Conservation (phyloP, 2,797 vertebrate species). For the Xenops minutus region DNA sequence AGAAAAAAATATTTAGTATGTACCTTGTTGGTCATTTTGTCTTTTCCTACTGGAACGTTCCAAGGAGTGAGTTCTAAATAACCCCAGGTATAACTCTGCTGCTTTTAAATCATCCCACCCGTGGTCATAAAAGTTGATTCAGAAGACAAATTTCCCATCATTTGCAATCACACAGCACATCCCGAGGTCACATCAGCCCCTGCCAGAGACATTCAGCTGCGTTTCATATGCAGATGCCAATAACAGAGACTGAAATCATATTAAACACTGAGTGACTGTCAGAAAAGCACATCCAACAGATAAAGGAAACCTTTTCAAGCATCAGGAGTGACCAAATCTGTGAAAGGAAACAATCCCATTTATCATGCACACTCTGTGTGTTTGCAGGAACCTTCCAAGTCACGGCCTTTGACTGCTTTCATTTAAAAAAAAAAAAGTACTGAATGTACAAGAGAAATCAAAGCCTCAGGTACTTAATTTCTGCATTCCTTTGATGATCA, state of each 20-base stretch:
- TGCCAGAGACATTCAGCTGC: background rate
- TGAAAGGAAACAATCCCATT: background rate
- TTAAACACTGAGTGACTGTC: background rate
- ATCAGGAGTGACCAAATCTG: background rate
- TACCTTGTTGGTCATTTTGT: background rate
- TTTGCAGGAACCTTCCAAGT: background rate
- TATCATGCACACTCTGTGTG: background rate
- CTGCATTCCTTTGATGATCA: background rate
- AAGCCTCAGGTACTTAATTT: background rate
- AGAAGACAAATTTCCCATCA: background rate
- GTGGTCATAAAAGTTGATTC: background rate
- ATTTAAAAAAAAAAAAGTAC: background rate
- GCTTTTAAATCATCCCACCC: background rate
- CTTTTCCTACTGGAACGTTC: background rate
- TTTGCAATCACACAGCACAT: background rate
- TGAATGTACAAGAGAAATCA: background rate
- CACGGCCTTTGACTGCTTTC: background rate
- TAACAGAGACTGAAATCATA: background rate
- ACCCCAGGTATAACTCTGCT: background rate
- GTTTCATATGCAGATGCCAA: conserved; percentile 37
- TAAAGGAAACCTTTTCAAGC: background rate
- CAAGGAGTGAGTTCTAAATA: background rate
- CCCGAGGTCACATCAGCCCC: background rate
- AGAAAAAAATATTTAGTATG: background rate
- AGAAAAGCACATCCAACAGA: background rate